These are phyloP conservation scores for Apotomis turbidana DNA, from an alignment of 2,888 invertebrate species.

Conservation along the genomic window DNA sequence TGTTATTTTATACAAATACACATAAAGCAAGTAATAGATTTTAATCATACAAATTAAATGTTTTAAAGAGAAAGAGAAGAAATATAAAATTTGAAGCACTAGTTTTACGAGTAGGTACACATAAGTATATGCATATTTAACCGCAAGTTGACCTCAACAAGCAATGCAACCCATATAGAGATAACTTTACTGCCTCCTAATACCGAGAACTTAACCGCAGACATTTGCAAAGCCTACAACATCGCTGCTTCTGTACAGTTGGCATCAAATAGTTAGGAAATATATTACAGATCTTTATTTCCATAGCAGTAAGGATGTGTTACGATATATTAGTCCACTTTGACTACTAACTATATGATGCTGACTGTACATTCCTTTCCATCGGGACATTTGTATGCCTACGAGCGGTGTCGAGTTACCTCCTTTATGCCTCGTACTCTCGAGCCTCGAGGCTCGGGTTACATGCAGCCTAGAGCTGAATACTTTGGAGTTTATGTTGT, in stretches of 20 bases:
- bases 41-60: no score
- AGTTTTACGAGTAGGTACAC: not conserved
- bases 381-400: constrained; percentile 40
- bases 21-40: no score
- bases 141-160: constrained; percentile 2
- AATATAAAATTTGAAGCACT: not conserved
- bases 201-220: constrained; percentile 6
- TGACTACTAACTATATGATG: not conserved
- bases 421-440: constrained; percentile 18
- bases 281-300: no score
- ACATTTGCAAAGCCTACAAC: constrained; percentile 5
- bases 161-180: constrained; percentile 18
- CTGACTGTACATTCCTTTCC: constrained; percentile 14
- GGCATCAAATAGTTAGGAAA: no score
- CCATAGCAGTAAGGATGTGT: no score
- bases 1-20: no score
- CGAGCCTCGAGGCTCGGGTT: constrained; percentile 18
- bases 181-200: constrained; percentile 6
- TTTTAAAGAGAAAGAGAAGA: no score
- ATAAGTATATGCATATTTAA: not conserved
- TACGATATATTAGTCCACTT: no score
- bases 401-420: constrained; percentile 56
- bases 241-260: not conserved
- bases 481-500: constrained; percentile 16
- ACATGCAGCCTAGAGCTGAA: constrained; percentile 15